Evolutionary conservation across 2,888 invertebrate species (phyloP).

Genomic region (Morpho deidamia): DNA sequence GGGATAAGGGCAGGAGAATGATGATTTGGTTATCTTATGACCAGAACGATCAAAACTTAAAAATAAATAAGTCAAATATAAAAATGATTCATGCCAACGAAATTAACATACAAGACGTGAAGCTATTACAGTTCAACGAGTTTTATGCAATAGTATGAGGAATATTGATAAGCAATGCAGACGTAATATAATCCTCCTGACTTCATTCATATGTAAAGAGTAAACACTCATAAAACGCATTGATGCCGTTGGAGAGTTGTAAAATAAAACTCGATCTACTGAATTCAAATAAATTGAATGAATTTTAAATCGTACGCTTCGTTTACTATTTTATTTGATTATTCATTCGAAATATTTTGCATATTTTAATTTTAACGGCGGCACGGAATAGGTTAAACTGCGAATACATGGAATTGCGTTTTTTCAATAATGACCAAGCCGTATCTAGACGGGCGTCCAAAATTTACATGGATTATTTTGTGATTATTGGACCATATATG

Average conservation of each 20-base stretch:
- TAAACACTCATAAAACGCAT: conserved; percentile 21
- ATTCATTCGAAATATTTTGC: neutral
- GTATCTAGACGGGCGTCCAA: too few species aligned
- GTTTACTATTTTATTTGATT: conserved; percentile 5
- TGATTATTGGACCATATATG: too few species aligned
- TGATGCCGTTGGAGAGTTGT: conserved; percentile 10
- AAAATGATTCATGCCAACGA: conserved; percentile 3
- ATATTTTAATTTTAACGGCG: too few species aligned
- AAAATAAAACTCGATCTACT: conserved; percentile 22
- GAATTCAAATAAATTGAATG: conserved; percentile 21
- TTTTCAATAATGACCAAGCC: too few species aligned
- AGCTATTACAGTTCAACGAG: conserved; percentile 37
- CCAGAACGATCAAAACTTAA: too few species aligned
- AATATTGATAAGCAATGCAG: conserved; percentile 12
- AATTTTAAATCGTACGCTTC: conserved; percentile 16
- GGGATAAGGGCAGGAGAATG: too few species aligned
- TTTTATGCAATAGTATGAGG: conserved; percentile 28
- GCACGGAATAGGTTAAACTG: too few species aligned
- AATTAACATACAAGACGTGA: neutral
- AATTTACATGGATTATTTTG: too few species aligned
- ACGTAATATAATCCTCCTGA: conserved; percentile 8
- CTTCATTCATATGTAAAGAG: conserved; percentile 10
- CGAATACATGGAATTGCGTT: too few species aligned
- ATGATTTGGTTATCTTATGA: too few species aligned
- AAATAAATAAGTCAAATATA: neutral